Evolutionary conservation across 1,140 invertebrate genomes (phyloP), one percentile per base, ranked within the genome.

Genomic region (Drosophila kepulauana): DNA sequence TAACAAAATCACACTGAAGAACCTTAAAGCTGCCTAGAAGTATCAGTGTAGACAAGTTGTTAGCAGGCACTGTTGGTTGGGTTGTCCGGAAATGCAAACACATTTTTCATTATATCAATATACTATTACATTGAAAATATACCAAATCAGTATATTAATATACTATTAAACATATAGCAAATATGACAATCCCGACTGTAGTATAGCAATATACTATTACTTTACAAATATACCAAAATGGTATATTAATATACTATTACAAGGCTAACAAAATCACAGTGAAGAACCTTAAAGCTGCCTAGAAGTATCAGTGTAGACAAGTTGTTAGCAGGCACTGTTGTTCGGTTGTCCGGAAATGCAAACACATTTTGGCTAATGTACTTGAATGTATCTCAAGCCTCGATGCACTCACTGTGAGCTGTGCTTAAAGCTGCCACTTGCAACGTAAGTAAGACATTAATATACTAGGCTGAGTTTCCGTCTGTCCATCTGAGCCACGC

Each of bases 401-500:
- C 43, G 64, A n/a, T 65, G 71, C 48, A 49, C 49, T 57, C 10
- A 52, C 13, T 66, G 63, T 35, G 64, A n/a, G 16, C 54, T 38
- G 15, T 66, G 64, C 52, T 57, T 65, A 65, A 65, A 59, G 43
- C 38, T 57, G 45, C 48, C 33, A 49, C 33, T 65, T 73, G 72
- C 41, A 30, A 49, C 41, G 54, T 72, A 62, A 89, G 81, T 85
- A 89, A 89, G 85, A 89, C 85, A 89, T 89, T 89, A 81, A 85
- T 89, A 68, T 85, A 76, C 43, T 76, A 66, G 70, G 52, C 52
- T 70, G 16, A 33, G 65, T 43, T 81, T 89, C 85, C 81, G 78
- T n/a, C 51, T 58, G 56, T 41, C 16, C 16, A n/a, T 33, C 16
- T 28, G 5, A 33, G 8, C 48, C 25, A 11, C 49, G 25, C 48